These are phyloP conservation scores for Callopanchax toddi DNA, from an alignment of 2,113 vertebrate species.

Conservation along the genomic window DNA sequence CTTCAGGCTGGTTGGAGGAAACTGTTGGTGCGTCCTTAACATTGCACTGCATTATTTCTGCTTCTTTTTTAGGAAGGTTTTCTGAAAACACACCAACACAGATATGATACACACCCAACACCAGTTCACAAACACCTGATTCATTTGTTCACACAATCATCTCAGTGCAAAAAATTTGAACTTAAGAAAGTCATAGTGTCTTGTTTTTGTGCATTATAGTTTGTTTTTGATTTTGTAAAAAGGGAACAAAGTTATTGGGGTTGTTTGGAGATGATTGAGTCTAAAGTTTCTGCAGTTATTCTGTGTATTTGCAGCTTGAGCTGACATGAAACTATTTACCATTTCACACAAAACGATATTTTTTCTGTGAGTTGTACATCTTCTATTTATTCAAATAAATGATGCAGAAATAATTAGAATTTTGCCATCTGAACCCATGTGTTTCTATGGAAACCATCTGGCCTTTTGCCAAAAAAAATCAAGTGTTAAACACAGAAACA, in stretches of 20 bases:
- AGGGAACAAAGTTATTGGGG: neutral
- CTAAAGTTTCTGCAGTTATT: no score
- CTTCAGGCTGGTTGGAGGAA: slow-evolving; percentile 21
- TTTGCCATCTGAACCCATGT: slow-evolving; percentile 8
- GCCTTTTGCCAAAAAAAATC: no score
- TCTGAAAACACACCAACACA: slow-evolving; percentile 33
- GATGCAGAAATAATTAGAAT: no score
- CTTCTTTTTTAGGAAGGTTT: slow-evolving; percentile 3
- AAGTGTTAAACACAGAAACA: slow-evolving; percentile 34
- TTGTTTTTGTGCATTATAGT: neutral
- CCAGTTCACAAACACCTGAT: neutral
- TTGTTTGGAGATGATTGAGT: neutral
- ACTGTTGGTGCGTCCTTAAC: neutral
- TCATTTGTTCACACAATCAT: no score
- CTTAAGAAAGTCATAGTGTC: neutral
- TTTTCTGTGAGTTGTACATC: no score
- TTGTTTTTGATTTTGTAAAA: no score
- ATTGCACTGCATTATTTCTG: neutral
- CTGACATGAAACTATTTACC: neutral
- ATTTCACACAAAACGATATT: no score
- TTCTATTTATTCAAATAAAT: no score
- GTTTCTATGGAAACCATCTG: slow-evolving; percentile 42
- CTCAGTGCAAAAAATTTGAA: neutral
- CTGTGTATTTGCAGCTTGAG: neutral
- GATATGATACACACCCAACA: no score